These are phyloP conservation scores for Aspidiotus destructor DNA, from an alignment of 2,888 invertebrate genomes.

Conservation along the genomic window DNA sequence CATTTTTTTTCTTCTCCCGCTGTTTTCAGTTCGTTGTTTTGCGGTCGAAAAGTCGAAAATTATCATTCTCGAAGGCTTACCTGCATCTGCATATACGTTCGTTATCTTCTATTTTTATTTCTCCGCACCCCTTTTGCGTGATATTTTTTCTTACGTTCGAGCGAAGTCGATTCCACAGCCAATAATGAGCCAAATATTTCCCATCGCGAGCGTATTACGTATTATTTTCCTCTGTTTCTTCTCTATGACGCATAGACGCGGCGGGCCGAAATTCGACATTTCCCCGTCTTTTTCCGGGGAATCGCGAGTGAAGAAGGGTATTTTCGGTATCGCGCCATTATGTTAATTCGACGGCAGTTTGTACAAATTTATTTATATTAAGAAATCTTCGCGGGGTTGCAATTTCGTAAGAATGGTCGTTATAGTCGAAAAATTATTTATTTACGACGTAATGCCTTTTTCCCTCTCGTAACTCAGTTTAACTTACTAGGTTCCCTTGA, in stretches of 20 bases:
- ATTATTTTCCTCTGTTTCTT: too few species aligned
- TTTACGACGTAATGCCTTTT: neutral
- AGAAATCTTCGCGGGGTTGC: neutral
- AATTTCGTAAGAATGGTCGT: slow-evolving; percentile 1
- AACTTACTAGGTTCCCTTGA: neutral
- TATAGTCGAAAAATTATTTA: slow-evolving; percentile 2
- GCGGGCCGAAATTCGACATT: too few species aligned
- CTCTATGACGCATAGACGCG: too few species aligned
- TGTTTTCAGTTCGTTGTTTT: neutral
- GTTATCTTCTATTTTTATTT: neutral
- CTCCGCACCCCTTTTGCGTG: neutral
- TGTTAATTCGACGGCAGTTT: slow-evolving; percentile 4
- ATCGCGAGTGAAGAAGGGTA: neutral
- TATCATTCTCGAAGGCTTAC: slow-evolving; percentile 4
- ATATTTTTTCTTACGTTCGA: neutral
- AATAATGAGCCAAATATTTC: slow-evolving; percentile 4
- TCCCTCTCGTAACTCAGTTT: neutral
- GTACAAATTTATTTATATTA: slow-evolving; percentile 2
- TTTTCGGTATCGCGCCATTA: neutral
- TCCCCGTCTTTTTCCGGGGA: too few species aligned
- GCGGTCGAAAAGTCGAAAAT: neutral
- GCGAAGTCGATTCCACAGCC: neutral
- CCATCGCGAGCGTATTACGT: neutral
- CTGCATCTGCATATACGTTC: neutral
- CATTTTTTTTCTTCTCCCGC: too few species aligned